Base-by-base conservation (phyloP, 2,888 invertebrate species). In the Glyphotaelius pellucidus region DNA sequence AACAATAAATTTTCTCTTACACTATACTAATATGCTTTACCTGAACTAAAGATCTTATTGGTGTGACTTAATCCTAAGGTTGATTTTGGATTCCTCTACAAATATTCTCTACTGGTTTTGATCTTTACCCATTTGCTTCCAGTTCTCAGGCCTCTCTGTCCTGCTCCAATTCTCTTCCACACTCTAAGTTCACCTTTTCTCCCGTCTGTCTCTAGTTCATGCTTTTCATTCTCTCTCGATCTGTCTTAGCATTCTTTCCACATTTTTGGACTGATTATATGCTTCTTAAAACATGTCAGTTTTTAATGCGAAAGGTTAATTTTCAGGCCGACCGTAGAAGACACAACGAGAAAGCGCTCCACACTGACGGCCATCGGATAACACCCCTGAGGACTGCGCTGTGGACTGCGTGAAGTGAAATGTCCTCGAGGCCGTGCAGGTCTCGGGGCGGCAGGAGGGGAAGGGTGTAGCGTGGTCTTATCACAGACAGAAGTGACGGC, bases 311-410 rank as follows among this genome's bases (percentile, higher is more conserved):
- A 9, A 67, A n/a, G 5, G 7, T 67, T 25, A 19, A 14, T 87
- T 93, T 93, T 86, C 93, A 93, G 93, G 79, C 91, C 93, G 90
- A 93, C 93, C 15, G 92, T 90, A 32, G 93, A 93, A 38, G 92
- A 92, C 35, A 81, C 91, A 67, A 79, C 90, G 31, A 93, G 92
- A 87, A 93, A 93, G 84, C 90, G 93, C 38, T 88, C 93, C 19
- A 93, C 92, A 31, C 87, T 93, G 83, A 93, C 93, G 31, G 93
- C 93, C 31, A 90, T 93, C 79, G 93, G 93, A 91, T 93, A 92
- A 79, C 80, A 38, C 30, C 67, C 38, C 88, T 14, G n/a, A 19
- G 88, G n/a, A 80, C 25, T 19, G 88, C 35, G 38, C 5, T 31
- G 88, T 89, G 67, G 67, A 25, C 67, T 67, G 67, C 9, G 42